Percentiles rank a stretch among this genome's conserved stretches.
Evolutionary conservation across 1,140 invertebrate species (phyloP).

Genomic region (Lepidostoma basale): DNA sequence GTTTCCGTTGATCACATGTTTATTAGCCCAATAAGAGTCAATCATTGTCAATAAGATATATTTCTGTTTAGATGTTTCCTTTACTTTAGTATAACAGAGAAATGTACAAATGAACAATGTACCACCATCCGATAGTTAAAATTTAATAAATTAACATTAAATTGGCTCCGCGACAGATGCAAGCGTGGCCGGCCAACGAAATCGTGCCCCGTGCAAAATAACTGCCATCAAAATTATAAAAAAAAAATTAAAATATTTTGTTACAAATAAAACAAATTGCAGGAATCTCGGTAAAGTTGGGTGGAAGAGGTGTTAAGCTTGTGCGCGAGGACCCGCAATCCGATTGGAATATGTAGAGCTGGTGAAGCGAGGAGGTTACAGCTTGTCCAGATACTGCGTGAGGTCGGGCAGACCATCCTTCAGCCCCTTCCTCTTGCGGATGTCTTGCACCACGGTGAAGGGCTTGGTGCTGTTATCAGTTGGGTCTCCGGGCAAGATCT

Average conservation of each 20-base stretch:
- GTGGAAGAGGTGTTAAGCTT: neutral
- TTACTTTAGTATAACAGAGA: constrained; percentile 38
- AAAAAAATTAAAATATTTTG: constrained; percentile 33
- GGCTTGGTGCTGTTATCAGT: constrained; percentile 80
- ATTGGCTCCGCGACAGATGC: constrained; percentile 18
- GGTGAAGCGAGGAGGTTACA: constrained; percentile 69
- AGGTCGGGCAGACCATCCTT: constrained; percentile 96
- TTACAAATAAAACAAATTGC: constrained; percentile 40
- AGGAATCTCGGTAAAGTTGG: constrained; percentile 35
- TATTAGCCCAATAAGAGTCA: constrained; percentile 45
- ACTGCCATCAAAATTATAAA: constrained; percentile 31
- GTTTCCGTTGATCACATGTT: constrained; percentile 26
- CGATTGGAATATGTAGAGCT: constrained; percentile 40
- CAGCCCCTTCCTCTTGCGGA: constrained; percentile 98
- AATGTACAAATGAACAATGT: constrained; percentile 45
- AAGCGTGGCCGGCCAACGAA: constrained; percentile 11
- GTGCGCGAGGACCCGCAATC: constrained; percentile 27
- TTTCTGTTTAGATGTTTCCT: constrained; percentile 29
- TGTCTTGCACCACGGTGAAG: constrained; percentile 87
- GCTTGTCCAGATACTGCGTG: constrained; percentile 90
- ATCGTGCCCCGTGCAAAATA: constrained; percentile 12
- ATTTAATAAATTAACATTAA: constrained; percentile 45
- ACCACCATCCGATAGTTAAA: constrained; percentile 36
- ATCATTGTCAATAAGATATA: constrained; percentile 31
- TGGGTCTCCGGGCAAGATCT: constrained; percentile 95